Evolutionary conservation across 2,888 invertebrate genomes (phyloP), one percentile per base, ranked within the genome.

Genomic region (Oxytorus armatus): DNA sequence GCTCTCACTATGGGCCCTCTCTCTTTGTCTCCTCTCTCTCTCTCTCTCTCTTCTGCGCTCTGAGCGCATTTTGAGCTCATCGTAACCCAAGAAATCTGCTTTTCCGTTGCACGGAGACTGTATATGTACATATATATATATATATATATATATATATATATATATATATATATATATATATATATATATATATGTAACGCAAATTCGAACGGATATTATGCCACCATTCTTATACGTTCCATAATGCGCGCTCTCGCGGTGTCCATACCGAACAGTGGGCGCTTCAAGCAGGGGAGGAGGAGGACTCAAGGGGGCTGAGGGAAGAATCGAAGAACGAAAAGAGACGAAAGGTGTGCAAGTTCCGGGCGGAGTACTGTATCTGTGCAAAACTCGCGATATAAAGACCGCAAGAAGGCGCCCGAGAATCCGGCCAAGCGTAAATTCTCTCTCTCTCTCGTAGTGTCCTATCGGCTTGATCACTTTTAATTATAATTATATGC

Each of bases 401-500:
- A 79, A 63, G 73, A 61, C 42, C 39, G 72, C 49, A 61, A 55
- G 70, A 44, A 78, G 49, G 68, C 25, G 65, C 75, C 69, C 61
- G 16, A 33, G 76, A 79, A 80, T 65, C 79, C 55, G 69, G 70
- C 72, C 73, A 47, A 61, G 42, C 77, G 66, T 44, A 49, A 72
- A 47, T 61, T 70, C 44, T 25, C 29, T 51, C 4, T 14, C 11
- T 42, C 33, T 29, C 55, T 42, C 21, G 61, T 29, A 33, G n/a
- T 16, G 53, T 74, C 80, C 86, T 90, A 90, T 91, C 90, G 85
- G 83, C 85, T 84, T 86, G 88, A 91, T 90, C 91, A 88, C 88
- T 91, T 91, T 91, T 91, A 91, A 91, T 91, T 91, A 89, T 91
- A 91, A 91, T 91, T 90, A 91, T 91, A 91, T 90, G 89, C 90